Evolutionary conservation across 2,113 vertebrate species (phyloP), one percentile per base, ranked within the genome.

Genomic region (Actenoides hombroni): DNA sequence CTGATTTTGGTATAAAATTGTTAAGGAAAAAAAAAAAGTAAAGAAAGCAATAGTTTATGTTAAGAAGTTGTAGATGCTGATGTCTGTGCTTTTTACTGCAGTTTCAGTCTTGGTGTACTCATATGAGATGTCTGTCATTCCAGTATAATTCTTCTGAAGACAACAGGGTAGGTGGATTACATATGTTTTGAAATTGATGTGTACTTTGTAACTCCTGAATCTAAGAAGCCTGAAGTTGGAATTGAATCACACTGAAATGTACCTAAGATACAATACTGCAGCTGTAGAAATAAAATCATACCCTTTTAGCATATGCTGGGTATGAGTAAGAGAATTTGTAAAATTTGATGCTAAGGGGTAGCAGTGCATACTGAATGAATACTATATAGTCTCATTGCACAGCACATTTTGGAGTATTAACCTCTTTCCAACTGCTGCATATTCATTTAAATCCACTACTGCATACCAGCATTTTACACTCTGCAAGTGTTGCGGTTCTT

Each of bases 391-490:
- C 60, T 75, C 73, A 44, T 24, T 63, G 21, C 15, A 74, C 16
- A 64, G 23, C 28, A 67, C 88, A 77, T 46, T 39, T 61, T 68
- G 25, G 49, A 86, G 23, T 87, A 95, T 57, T 53, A 69, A 40
- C 78, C 85, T 63, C 17, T 82, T 87, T 79, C 42, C 37, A 81
- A 12, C 51, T 87, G 21, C 65, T 91, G 24, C 23, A 64, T 40
- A 44, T 29, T 79, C 60, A 84, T 95, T 95, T 94, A 68, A 90
- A 92, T 88, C 74, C 61, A 74, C 15, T 79, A 28, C 44, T 87
- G 31, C 24, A 35, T 44, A 42, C 31, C 44, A 23, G 46, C 48
- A 57, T 71, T 90, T 79, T 83, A 76, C 28, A 79, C 21, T 53
- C 59, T 53, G 7, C 13, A 87, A 89, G 11, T 19, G 37, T 69